Base-by-base conservation (phyloP, 2,797 vertebrate genomes). In the Rhinogobio ventralis region DNA sequence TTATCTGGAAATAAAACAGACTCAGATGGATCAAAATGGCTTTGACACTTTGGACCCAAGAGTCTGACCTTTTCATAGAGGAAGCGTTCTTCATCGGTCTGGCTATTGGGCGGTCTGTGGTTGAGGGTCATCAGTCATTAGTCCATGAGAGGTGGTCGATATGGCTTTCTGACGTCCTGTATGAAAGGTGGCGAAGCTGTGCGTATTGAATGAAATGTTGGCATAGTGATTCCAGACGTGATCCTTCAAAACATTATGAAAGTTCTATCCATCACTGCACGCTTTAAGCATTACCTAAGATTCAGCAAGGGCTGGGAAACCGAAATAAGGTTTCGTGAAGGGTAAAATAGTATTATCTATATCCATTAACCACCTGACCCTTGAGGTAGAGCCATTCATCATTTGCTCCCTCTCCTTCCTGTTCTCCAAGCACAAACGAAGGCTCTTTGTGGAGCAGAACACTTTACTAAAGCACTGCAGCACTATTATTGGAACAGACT, bases 91-190 rank as follows among this genome's bases (percentile, higher is more conserved):
- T 83, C 74, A 49, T 78, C 45, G 78, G 46, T 81, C 6, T 46
- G 42, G 75, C 79, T 62, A 75, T 33, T 77, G 71, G 86, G 84
- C 30, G 51, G 80, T 81, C 28, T 7, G 78, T 83, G 69, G 81
- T 79, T 75, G 82, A 83, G 71, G 82, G 73, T 83, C 82, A 83
- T 83, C 23, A 55, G 82, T 83, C 82, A 83, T 83, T 77, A 83
- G 49, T 83, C 36, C n/a, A 42, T 30, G 62, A 83, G 46, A 76
- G 82, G 36, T 9, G 49, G 60, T 64, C 69, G 62, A 85, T 49
- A 73, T 55, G 55, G 77, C 19, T 69, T 72, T 75, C 71, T 75
- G 39, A 82, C 42, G 51, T 75, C 81, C 71, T 66, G 30, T 39
- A 28, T 39, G 71, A 82, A 66, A 82, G 71, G 71, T 83, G 30